Base-by-base conservation (phyloP, 1,140 invertebrate species). In the Conopomorpha cramerella region DNA sequence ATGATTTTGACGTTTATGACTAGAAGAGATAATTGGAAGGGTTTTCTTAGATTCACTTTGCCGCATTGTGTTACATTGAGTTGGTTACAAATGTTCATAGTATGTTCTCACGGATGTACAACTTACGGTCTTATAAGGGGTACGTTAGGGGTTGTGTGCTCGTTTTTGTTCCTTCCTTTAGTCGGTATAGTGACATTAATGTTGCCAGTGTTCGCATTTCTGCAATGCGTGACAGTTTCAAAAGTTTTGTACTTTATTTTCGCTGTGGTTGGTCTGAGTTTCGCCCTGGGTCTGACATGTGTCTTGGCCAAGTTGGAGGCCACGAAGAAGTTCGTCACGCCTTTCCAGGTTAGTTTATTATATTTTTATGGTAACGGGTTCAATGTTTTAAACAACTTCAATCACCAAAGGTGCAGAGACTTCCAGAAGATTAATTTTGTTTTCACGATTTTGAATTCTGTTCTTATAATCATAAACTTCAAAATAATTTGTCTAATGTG, bases 41-140 rank as follows among this genome's bases (percentile, higher is more conserved):
- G 91, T 1, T 84, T 85, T 8, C 91, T 92, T 49, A 86, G 85
- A 37, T 85, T 82, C 17, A 65, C 92, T 0, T 84, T 94, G 25
- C 91, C 92, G 0, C 92, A 94, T 65, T 90, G 91, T 30, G 89
- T 93, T 0, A 91, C 89, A 0, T 77, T 93, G 3, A 90, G 89
- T 50, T 94, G 92, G 92, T 85, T 91, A 55, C 90, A 93, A 50
- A 85, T 93, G 48, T 88, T 88, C 19, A 85, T 91, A 41, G 81
- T 88, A 2, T 87, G 85, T 43, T 90, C 89, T 0, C 88, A 91
- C 49, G 88, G 86, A 16, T 87, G 90, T 16, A 91, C 89, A 0
- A 89, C 86, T 70, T 90, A 88, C 51, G 90, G 90, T 0, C 58
- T 93, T 8, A 83, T 90, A 17, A 70, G 91, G 18, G 88, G 88